A percentile compares a stretch with the other conserved stretches of the same genome.
These are phyloP conservation scores for Druceiella hillmani DNA, from an alignment of 2,888 invertebrate genomes.

Conservation along the genomic window DNA sequence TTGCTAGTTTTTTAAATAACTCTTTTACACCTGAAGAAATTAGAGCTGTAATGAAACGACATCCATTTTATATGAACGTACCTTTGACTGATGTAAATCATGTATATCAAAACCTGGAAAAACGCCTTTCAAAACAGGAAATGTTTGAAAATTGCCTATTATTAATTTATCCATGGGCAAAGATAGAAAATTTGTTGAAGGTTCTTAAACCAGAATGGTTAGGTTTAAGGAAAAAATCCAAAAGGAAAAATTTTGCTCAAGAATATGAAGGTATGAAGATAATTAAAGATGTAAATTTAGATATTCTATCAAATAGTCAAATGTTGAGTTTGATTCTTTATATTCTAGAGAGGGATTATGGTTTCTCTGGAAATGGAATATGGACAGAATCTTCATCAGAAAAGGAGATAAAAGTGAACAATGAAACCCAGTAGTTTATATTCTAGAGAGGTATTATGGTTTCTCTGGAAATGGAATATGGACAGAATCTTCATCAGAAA, in stretches of 20 bases:
- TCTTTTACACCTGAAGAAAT: constrained; percentile 31
- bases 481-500: no score
- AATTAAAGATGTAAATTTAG: constrained; percentile 31
- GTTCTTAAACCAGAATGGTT: no score
- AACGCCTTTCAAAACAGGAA: constrained; percentile 33
- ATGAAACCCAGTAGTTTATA: no score
- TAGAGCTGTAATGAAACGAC: constrained; percentile 33
- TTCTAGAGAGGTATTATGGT: constrained; percentile 43
- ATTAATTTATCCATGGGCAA: constrained; percentile 44
- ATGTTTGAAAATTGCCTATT: constrained; percentile 43
- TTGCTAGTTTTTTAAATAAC: constrained; percentile 32
- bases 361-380: constrained; percentile 46
- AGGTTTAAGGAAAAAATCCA: constrained; percentile 9
- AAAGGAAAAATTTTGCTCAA: no score
- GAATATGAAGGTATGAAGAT: constrained; percentile 16
- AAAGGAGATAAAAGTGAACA: no score
- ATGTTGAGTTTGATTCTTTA: constrained; percentile 41
- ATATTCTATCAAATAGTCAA: constrained; percentile 33
- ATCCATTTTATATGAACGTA: constrained; percentile 46
- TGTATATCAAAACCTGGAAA: constrained; percentile 35
- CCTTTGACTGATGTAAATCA: constrained; percentile 39
- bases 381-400: no score
- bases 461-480: constrained; percentile 48
- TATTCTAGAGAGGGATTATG: constrained; percentile 42
- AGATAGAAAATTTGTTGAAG: constrained; percentile 32